Conservation (phyloP, 53 echinoderm and acorn worm species). For the Antedon mediterranea region DNA sequence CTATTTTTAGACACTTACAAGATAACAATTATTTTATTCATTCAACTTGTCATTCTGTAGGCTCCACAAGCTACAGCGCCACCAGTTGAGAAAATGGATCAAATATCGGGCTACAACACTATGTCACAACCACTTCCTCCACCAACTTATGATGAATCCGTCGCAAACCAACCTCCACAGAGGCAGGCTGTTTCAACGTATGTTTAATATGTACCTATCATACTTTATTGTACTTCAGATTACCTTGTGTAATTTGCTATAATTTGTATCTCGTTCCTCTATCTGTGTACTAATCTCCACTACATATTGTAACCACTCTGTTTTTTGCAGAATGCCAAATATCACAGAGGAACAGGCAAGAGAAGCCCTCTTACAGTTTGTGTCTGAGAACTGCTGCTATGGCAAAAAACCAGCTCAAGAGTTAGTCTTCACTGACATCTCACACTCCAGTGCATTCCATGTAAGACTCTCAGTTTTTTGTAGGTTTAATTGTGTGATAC, state of each 20-base stretch:
- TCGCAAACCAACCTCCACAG: slow-evolving; percentile 30
- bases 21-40: too few relatives aligned
- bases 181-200: slow-evolving; percentile 41
- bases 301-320: not conserved
- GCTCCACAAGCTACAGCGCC: slow-evolving; percentile 52
- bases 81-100: slow-evolving; percentile 60
- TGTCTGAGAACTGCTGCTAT: slow-evolving; percentile 77
- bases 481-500: too few relatives aligned
- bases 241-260: too few relatives aligned
- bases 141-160: slow-evolving; percentile 51
- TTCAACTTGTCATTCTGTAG: too few relatives aligned
- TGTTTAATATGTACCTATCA: too few relatives aligned
- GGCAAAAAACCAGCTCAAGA: slow-evolving; percentile 60
- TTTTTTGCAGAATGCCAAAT: slow-evolving; percentile 32
- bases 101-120: slow-evolving; percentile 51
- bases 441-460: slow-evolving; percentile 83
- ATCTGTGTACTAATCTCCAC: not conserved
- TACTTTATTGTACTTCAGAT: too few relatives aligned
- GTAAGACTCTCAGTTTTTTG: slow-evolving; percentile 59
- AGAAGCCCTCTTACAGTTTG: slow-evolving; percentile 64
- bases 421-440: slow-evolving; percentile 55
- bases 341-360: slow-evolving; percentile 71
- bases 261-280: not conserved
- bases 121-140: slow-evolving; percentile 66
- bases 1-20: too few relatives aligned